Evolutionary conservation across 2,888 invertebrate genomes (phyloP), one percentile per base, ranked within the genome.

Genomic region (Agonopterix arenella): DNA sequence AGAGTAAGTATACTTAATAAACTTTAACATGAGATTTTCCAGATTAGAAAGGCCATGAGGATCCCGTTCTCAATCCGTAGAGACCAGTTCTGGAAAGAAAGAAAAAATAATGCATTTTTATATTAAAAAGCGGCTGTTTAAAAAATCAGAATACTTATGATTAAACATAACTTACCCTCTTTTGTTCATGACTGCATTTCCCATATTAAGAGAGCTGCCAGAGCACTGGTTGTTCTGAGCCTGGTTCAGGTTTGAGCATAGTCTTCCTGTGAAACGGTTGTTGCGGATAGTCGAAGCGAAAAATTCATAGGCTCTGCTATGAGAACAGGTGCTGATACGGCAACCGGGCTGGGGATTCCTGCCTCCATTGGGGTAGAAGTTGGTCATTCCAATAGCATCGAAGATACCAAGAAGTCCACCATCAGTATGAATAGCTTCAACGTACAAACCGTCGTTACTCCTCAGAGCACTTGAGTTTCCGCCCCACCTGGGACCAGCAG

Each of bases 341-440:
- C 86, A 88, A 1, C 85, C 84, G 1, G 85, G 84, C 56, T 85
- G 84, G 2, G 70, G 68, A 56, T 71, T 68, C 4, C 68, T 70
- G 44, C 83, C 85, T 0, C 84, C 84, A 55, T 86, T 86, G 4
- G 83, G 82, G 59, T 84, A 89, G 64, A 85, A 88, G 61, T 85
- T 79, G 9, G 72, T 67, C 44, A 81, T 42, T 5, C 68, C 77
- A 36, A 79, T 70, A 1, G 67, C 64, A 47, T 75, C 62, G 49
- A 72, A 70, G 53, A 84, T 80, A 11, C 86, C 88, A 4, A 81
- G 68, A 0, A 66, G 47, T 4, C 77, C 70, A 18, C 79, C 78
- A 37, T 86, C 80, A 0, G 85, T 85, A 56, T 88, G 85, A 40
- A 86, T 84, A 2, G 70, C 61, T 57, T 88, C 86, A 0, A 86